Evolutionary conservation across 2,797 vertebrate genomes (phyloP).

Genomic region (Trematomus bernacchii): DNA sequence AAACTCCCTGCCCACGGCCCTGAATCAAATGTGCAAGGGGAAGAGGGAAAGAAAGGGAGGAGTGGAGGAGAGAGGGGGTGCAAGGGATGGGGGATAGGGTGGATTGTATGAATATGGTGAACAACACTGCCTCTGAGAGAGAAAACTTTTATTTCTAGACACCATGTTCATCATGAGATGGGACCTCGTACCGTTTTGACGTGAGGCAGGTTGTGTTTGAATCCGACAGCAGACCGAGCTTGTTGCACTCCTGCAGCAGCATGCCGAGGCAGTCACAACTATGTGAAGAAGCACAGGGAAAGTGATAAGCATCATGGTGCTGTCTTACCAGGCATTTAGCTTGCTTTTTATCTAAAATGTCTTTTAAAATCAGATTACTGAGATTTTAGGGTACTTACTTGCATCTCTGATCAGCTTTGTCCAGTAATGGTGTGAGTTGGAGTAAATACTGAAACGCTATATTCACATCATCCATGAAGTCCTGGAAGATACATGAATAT

Average conservation of each 20-base stretch:
- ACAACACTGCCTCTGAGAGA: background rate
- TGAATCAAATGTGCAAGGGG: slow-evolving; percentile 73
- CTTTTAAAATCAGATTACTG: background rate
- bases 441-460: slow-evolving; percentile 94
- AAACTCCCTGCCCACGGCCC: slow-evolving; percentile 91
- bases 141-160: slow-evolving; percentile 11
- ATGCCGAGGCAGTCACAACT: slow-evolving; percentile 95
- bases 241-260: slow-evolving; percentile 95
- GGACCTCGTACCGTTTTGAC: slow-evolving; percentile 88
- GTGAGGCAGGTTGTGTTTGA: slow-evolving; percentile 88
- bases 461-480: slow-evolving; percentile 96
- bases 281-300: slow-evolving; percentile 31
- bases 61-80: background rate
- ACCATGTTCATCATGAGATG: background rate
- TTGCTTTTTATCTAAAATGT: background rate
- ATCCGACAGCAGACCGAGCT: slow-evolving; percentile 94
- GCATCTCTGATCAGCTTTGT: slow-evolving; percentile 98
- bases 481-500: slow-evolving; percentile 76
- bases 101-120: slow-evolving; percentile 39
- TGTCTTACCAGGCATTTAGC: background rate
- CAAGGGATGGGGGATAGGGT: background rate
- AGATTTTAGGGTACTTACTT: slow-evolving; percentile 85
- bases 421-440: slow-evolving; percentile 94
- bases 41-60: slow-evolving; percentile 35
- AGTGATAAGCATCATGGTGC: background rate